phyloP scores from a whole-genome alignment of 1,140 invertebrate species.

The Lysiphlebus fabarum region DNA sequence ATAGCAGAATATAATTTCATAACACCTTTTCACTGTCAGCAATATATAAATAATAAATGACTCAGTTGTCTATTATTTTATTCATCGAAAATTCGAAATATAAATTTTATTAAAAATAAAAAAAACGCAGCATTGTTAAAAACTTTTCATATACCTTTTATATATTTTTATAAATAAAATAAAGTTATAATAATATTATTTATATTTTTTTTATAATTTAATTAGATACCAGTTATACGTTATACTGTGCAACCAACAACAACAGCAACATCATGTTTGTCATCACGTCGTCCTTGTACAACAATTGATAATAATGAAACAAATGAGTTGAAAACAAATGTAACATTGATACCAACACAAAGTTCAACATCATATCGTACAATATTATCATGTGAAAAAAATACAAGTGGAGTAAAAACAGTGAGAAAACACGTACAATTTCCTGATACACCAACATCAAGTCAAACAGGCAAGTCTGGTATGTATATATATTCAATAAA shows the following conservation, averaged over 20 bases:
- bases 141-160: no score
- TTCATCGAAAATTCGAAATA: no score
- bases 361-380: conserved; percentile 40
- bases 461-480: conserved; percentile 15
- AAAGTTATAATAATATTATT: no score
- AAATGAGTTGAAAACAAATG: neutral
- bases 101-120: no score
- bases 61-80: no score
- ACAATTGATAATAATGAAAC: conserved; percentile 44
- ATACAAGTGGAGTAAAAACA: conserved; percentile 28
- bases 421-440: conserved; percentile 50
- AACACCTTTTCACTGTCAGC: no score
- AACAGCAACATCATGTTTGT: conserved; percentile 41
- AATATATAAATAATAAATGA: no score
- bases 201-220: no score
- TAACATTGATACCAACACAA: conserved; percentile 32
- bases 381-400: conserved; percentile 34
- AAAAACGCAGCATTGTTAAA: no score
- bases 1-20: no score
- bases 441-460: conserved; percentile 34
- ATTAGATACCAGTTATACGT: conserved; percentile 37
- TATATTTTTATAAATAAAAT: no score
- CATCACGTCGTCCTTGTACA: conserved; percentile 35
- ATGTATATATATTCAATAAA: neutral
- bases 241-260: conserved; percentile 39